Evolutionary conservation across 2,797 vertebrate genomes (phyloP).

Genomic region (Hozukius guyotensis): DNA sequence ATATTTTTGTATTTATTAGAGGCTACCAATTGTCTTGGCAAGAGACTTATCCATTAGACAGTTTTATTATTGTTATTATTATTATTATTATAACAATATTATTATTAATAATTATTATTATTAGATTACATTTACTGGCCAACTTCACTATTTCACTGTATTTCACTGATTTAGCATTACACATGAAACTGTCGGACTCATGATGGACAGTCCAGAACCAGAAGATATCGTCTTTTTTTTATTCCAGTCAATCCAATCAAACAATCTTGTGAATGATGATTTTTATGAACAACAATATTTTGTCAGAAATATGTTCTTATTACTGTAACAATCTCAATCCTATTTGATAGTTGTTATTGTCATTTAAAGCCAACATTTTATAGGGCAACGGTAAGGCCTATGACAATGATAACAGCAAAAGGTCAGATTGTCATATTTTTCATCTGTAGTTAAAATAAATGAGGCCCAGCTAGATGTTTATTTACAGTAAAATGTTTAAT

Average conservation of each 20-base stretch:
- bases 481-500: slow-evolving; percentile 21
- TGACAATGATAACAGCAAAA: not conserved
- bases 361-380: not conserved
- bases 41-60: accelerated
- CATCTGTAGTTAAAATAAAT: not conserved
- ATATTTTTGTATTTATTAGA: no score
- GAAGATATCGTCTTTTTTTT: not conserved
- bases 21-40: no score
- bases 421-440: not conserved
- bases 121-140: not conserved
- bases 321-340: not conserved
- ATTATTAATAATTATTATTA: not conserved
- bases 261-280: not conserved
- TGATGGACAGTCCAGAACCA: not conserved
- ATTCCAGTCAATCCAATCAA: not conserved
- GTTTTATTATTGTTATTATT: no score
- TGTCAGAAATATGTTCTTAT: not conserved
- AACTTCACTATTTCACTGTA: no score
- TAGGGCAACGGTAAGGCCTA: not conserved
- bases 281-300: not conserved
- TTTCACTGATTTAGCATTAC: not conserved
- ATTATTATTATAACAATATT: no score
- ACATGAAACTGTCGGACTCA: not conserved
- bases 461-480: not conserved
- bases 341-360: not conserved